These are phyloP conservation scores for Pseudorhiza aurosa DNA, from an alignment of 30 jellyfish, hydroid and myxozoan genomes.

Conservation along the genomic window DNA sequence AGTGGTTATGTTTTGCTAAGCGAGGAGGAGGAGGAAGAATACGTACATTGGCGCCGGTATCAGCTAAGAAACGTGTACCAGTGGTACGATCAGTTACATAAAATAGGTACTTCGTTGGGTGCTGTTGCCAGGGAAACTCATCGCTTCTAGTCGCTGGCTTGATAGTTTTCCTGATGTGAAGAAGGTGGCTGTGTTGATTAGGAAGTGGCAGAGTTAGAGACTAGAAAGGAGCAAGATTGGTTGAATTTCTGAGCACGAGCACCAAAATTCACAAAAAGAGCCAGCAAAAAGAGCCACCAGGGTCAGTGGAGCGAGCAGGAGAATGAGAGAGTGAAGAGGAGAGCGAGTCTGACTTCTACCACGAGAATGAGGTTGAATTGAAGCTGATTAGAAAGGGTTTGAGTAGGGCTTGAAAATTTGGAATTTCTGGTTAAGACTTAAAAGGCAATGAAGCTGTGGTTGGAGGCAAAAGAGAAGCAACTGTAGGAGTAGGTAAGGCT, in stretches of 20 bases:
- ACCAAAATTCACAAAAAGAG: background rate
- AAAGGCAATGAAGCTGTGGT: background rate
- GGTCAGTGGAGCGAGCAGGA: background rate
- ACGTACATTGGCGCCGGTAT: no score
- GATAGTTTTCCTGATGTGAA: constrained; percentile 36
- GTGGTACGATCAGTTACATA: no score
- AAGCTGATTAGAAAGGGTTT: background rate
- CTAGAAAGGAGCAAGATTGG: constrained; percentile 41
- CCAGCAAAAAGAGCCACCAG: background rate
- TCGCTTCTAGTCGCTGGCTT: no score
- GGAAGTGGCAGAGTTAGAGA: no score
- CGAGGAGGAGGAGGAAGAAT: no score
- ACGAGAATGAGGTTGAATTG: constrained; percentile 2
- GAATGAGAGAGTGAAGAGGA: background rate
- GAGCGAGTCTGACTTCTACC: background rate
- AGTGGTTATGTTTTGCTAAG: no score
- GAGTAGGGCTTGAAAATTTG: background rate
- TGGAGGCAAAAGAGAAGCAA: background rate
- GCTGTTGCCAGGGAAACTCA: no score
- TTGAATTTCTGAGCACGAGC: constrained; percentile 12
- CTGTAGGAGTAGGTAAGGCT: background rate
- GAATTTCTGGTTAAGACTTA: background rate
- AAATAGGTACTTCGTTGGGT: no score
- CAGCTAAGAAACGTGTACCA: no score
- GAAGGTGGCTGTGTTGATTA: background rate